Base-by-base conservation (phyloP, 2,888 invertebrate genomes). In the Rotaria magnacalcarata region DNA sequence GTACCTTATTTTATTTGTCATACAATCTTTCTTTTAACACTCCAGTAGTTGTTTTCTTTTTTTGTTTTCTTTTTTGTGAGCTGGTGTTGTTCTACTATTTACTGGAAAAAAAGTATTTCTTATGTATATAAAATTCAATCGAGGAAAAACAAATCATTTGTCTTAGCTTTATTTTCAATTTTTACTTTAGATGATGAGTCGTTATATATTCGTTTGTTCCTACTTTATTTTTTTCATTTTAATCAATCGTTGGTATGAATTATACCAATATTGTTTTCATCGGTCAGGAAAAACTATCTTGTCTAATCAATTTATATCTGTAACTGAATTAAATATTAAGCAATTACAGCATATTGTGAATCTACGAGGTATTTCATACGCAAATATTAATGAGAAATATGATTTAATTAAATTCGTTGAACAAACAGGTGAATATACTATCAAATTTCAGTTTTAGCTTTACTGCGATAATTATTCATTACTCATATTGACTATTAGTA, bases 231-330 rank as follows among this genome's bases (percentile, higher is more conserved):
- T n/a, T 10, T 80, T 80, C 47, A 47, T 80, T 80, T n/a, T 80
- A 7, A 43, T 80, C 19, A 47, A 43, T 80, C 80, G 80, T 80
- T 24, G 8, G n/a, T n/a, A 43, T 75, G 47, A 75, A 24, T 75
- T 75, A 41, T 75, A 75, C 47, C 43, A 43, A 75, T 75, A 43
- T 75, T 75, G n/a, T 43, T 75, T 75, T 75, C 47, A 75, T 43
- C 11, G 19, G 47, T 75, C 75, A 43, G 47, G 43, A 47, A 0
- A 6, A 21, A 43, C 21, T 41, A 24, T 24, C 6, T 24, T 47
- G 10, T 47, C 43, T 75, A 24, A 43, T 21, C 43, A 75, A 43
- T 16, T 47, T 2, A 24, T 47, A 41, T 21, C 67, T 16, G 8
- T 16, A 14, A 14, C 34, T 67, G 24, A 75, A 43, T 75, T 75